Evolutionary conservation across 2,888 invertebrate species (phyloP).

Genomic region (Melanargia galathea): DNA sequence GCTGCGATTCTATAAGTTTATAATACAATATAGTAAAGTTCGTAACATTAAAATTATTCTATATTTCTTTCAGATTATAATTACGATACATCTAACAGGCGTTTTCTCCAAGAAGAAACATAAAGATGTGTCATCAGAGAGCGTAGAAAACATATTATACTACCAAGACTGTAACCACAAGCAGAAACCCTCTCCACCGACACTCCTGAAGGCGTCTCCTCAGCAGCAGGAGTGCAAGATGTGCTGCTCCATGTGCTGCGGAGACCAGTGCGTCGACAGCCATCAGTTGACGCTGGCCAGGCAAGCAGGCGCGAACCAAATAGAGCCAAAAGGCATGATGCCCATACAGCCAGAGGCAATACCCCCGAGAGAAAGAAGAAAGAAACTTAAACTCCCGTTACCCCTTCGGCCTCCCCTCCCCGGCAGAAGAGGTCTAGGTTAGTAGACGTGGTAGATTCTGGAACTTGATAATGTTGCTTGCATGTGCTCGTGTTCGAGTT

Average conservation of each 20-base stretch:
- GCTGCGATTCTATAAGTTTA: too few relatives aligned
- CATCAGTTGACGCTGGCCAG: constrained; percentile 40
- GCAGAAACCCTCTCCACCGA: constrained; percentile 33
- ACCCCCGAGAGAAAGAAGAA: constrained; percentile 47
- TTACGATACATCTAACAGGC: constrained; percentile 51
- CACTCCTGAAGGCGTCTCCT: constrained; percentile 16
- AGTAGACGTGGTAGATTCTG: neutral
- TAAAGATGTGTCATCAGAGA: constrained; percentile 56
- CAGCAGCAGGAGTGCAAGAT: constrained; percentile 50
- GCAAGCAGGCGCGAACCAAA: constrained; percentile 37
- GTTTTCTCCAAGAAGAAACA: constrained; percentile 47
- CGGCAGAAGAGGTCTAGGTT: constrained; percentile 50
- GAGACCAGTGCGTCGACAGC: constrained; percentile 54
- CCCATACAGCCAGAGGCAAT: constrained; percentile 41
- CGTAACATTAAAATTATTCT: too few relatives aligned
- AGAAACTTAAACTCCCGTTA: constrained; percentile 46
- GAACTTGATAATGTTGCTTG: neutral
- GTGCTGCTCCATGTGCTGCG: constrained; percentile 69
- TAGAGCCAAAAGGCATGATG: constrained; percentile 15
- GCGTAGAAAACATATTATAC: constrained; percentile 70
- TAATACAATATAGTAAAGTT: too few relatives aligned
- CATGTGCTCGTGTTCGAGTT: too few relatives aligned
- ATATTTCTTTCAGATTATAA: constrained; percentile 54
- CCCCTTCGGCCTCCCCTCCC: constrained; percentile 44
- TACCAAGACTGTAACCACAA: constrained; percentile 66